phyloP scores from a whole-genome alignment of 2,888 invertebrate species.

The Pristionchus japonicus region DNA sequence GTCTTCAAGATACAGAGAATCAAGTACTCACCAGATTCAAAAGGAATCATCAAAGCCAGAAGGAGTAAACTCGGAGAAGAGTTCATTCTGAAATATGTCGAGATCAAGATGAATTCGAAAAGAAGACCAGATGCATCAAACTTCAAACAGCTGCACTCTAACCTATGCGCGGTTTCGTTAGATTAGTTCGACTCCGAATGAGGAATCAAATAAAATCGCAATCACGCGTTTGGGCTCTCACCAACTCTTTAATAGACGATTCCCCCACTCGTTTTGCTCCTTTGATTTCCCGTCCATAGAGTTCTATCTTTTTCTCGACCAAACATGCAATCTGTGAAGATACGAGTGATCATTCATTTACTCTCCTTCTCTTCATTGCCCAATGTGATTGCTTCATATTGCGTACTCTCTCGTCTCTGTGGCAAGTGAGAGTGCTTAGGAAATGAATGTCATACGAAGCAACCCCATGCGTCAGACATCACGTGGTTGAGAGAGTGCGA shows the following conservation, averaged over 20 bases:
- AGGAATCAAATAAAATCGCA: not conserved
- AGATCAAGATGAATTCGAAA: not conserved
- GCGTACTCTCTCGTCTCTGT: too few relatives aligned
- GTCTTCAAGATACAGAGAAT: not conserved
- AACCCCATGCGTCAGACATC: not conserved
- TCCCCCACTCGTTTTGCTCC: conserved; percentile 26
- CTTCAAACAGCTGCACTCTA: not conserved
- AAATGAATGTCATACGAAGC: too few relatives aligned
- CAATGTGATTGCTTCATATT: too few relatives aligned
- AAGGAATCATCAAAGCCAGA: not conserved
- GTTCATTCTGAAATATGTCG: not conserved
- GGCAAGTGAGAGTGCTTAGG: too few relatives aligned
- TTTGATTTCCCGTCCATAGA: conserved; percentile 19
- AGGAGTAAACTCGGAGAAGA: not conserved
- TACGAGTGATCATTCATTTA: not conserved
- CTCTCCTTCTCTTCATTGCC: not conserved
- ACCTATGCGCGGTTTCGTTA: not conserved
- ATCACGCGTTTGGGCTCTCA: conserved; percentile 5
- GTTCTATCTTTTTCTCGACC: conserved; percentile 28
- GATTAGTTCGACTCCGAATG: not conserved
- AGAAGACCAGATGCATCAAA: not conserved
- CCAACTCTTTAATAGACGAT: conserved; percentile 38
- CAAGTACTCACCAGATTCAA: not conserved
- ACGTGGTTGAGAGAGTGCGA: not conserved
- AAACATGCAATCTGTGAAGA: conserved; percentile 33